Evolutionary conservation across 92 coral and sea anemone genomes (phyloP).

Genomic region (Parazoanthus atlanticus): DNA sequence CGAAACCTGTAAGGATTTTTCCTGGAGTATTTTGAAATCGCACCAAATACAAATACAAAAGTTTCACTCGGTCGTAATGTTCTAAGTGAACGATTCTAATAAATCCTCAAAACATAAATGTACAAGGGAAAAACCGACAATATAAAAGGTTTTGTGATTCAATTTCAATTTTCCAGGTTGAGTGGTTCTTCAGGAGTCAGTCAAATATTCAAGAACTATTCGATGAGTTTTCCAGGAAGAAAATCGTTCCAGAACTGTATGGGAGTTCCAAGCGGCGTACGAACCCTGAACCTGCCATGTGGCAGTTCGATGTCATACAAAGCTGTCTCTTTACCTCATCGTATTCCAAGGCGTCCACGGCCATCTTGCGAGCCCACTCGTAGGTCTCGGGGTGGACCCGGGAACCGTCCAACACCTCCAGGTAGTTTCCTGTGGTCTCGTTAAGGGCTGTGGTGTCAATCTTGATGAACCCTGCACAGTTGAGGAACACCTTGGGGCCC

Average conservation of each 20-base stretch:
- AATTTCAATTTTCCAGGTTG: no score
- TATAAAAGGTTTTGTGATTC: no score
- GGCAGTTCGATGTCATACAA: no score
- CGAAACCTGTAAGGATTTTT: no score
- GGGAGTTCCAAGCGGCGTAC: slow-evolving; percentile 1
- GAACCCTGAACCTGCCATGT: background rate
- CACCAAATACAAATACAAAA: background rate
- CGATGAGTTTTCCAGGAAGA: background rate
- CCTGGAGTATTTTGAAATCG: background rate
- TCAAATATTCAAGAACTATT: no score
- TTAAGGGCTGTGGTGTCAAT: slow-evolving; percentile 88
- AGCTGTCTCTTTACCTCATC: slow-evolving; percentile 72
- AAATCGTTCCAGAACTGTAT: background rate
- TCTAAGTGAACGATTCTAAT: no score
- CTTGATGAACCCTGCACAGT: slow-evolving; percentile 97
- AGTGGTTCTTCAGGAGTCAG: no score
- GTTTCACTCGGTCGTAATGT: background rate
- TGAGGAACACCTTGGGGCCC: slow-evolving; percentile 96
- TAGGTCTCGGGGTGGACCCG: slow-evolving; percentile 98
- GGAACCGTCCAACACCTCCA: slow-evolving; percentile 96
- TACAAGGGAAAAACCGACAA: no score
- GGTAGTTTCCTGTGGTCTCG: slow-evolving; percentile 87
- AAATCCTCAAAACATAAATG: background rate
- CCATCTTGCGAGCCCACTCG: slow-evolving; percentile 99
- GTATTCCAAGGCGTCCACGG: slow-evolving; percentile 96